Evolutionary conservation across 92 coral and sea anemone species (phyloP), one percentile per base, ranked within the genome.

Genomic region (Muricea muricata): DNA sequence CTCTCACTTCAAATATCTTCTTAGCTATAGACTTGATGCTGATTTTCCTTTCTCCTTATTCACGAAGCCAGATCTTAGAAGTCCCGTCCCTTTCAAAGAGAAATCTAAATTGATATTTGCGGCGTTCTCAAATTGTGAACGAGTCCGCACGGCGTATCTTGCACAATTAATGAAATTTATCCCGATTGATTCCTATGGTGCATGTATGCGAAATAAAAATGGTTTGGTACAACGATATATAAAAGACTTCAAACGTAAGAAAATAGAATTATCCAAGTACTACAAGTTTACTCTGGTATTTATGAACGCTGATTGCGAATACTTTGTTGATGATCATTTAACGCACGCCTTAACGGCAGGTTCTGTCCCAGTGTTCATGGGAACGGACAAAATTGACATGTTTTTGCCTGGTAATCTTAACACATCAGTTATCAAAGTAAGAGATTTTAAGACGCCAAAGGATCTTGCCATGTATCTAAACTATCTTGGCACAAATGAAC

Each of bases 51-150:
- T 65, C 33, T 79, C 93, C 1, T 5, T 73, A 15, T 67, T 80
- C 37, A 20, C 7, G 0, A 55, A 35, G 30, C 96, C 93, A 17
- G 72, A 84, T 20, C 13, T 92, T 12, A 57, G 56, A 14, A 88
- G 88, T 14, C 93, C 97, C 9, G 8, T 90, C 10, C 84, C 86
- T 30, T 87, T 93, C 55, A 32, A 76, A 37, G 69, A 85, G 25
- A 93, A 93, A 83, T 84, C 80, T 50, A 86, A 89, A 20, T 21
- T 85, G 4, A 74, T 90, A 24, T 54, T 88, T 8, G 97, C 90
- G 3, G 93, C 72, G n/a, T 90, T 90, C 65, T 90, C 97, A 24
- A 57, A 93, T 69, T 93, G 97, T 63, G 97, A 92, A 72, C 21
- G 31, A 4, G 90, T 75, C 15, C 83, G 97, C 75, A 93, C 97